Conservation (phyloP, 2,797 vertebrate genomes). For the Notoglanidium macrostoma region DNA sequence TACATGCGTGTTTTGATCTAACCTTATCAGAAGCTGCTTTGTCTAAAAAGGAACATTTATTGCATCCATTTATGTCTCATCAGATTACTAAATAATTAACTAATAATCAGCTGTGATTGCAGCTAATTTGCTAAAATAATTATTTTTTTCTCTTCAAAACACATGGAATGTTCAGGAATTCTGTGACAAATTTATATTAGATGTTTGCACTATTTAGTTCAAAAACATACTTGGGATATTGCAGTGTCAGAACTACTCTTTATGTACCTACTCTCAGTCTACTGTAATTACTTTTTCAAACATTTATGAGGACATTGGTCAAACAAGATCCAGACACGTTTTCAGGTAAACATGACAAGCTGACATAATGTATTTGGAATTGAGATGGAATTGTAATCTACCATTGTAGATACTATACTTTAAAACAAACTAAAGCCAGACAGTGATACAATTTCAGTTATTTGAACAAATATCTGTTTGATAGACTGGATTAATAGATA, state of each 20-base stretch:
- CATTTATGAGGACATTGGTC: slow-evolving; percentile 49
- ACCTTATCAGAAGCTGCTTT: background rate
- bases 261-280: slow-evolving; percentile 35
- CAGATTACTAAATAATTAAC: background rate
- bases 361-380: slow-evolving; percentile 39
- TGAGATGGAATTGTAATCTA: slow-evolving; percentile 8
- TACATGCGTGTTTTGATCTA: slow-evolving; percentile 42
- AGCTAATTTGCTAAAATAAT: background rate
- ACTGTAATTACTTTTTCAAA: slow-evolving; percentile 36
- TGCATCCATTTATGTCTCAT: background rate
- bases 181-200: background rate
- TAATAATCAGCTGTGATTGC: background rate
- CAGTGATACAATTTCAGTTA: slow-evolving; percentile 16
- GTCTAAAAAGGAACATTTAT: background rate
- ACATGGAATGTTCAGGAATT: background rate
- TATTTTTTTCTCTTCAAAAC: background rate
- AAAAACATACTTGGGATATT: slow-evolving; percentile 11
- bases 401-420: slow-evolving; percentile 13
- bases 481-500: slow-evolving; percentile 45
- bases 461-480: slow-evolving; percentile 36
- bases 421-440: slow-evolving; percentile 40
- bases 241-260: background rate
- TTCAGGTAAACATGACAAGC: slow-evolving; percentile 41
- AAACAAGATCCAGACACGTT: slow-evolving; percentile 48
- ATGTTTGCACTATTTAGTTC: background rate